Conservation (phyloP, 2,888 invertebrate species). For the Notodonta ziczac region DNA sequence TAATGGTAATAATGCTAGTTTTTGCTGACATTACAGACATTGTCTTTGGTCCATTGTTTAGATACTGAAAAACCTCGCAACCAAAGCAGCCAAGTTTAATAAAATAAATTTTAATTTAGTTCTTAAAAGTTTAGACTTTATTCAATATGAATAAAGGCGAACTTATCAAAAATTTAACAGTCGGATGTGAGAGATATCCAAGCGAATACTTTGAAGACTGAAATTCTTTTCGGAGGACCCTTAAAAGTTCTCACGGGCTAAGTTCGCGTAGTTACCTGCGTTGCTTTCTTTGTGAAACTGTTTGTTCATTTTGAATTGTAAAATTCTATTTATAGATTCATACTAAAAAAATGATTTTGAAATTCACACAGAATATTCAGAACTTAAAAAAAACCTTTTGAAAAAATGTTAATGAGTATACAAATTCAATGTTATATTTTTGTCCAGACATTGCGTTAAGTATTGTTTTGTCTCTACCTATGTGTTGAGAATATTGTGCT, state of each 20-base stretch:
- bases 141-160: slow-evolving; percentile 7
- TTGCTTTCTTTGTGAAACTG: slow-evolving; percentile 39
- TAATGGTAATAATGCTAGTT: no score
- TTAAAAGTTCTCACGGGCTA: slow-evolving; percentile 67
- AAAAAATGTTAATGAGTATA: no score
- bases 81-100: not conserved
- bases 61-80: not conserved
- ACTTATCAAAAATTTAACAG: slow-evolving; percentile 31
- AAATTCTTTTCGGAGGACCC: slow-evolving; percentile 54
- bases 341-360: not conserved
- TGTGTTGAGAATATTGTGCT: no score
- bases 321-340: slow-evolving; percentile 13
- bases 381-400: not conserved
- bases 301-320: slow-evolving; percentile 34
- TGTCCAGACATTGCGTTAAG: no score
- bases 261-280: slow-evolving; percentile 44
- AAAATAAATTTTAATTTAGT: not conserved
- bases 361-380: slow-evolving; percentile 1
- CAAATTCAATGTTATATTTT: no score
- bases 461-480: no score
- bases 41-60: not conserved
- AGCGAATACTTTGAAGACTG: slow-evolving; percentile 17
- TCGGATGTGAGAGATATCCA: slow-evolving; percentile 9
- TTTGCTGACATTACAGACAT: no score
- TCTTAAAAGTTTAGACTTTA: not conserved